These are phyloP conservation scores for Caenorhabditis sp. DNA, from an alignment of 2,888 invertebrate species.

Conservation along the genomic window DNA sequence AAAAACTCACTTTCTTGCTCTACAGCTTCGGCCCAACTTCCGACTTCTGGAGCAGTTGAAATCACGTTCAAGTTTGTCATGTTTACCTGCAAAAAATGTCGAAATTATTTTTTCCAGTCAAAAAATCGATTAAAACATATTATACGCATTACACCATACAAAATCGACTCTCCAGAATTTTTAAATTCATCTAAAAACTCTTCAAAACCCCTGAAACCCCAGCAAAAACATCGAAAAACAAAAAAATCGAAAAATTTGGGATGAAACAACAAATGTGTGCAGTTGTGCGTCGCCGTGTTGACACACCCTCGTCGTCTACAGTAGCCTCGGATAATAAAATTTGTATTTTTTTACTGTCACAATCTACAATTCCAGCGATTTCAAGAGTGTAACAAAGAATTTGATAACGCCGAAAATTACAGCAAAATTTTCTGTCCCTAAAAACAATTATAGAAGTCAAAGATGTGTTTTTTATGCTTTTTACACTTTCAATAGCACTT, in stretches of 20 bases:
- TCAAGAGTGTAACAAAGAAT: no score
- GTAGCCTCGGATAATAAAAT: not conserved
- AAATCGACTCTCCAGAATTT: no score
- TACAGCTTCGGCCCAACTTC: constrained; percentile 66
- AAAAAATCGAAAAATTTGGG: constrained; percentile 5
- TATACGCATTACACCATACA: not conserved
- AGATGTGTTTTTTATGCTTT: no score
- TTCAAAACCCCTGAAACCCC: not conserved
- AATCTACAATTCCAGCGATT: no score
- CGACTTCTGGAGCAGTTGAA: constrained; percentile 51
- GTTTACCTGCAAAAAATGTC: constrained; percentile 22
- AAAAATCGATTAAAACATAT: not conserved
- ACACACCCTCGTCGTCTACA: not conserved
- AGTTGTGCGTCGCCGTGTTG: not conserved
- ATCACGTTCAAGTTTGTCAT: constrained; percentile 31
- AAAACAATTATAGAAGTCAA: no score
- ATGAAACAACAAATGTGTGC: not conserved
- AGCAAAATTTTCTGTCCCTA: no score
- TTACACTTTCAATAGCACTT: no score
- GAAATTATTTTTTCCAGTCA: not conserved
- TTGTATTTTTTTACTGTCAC: no score
- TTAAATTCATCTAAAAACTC: no score
- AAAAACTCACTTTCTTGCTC: constrained; percentile 56
- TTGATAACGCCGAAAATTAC: no score
- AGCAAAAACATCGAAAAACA: not conserved